Evolutionary conservation across 2,797 vertebrate species (phyloP), one percentile per base, ranked within the genome.

Genomic region (Dryobates pubescens): DNA sequence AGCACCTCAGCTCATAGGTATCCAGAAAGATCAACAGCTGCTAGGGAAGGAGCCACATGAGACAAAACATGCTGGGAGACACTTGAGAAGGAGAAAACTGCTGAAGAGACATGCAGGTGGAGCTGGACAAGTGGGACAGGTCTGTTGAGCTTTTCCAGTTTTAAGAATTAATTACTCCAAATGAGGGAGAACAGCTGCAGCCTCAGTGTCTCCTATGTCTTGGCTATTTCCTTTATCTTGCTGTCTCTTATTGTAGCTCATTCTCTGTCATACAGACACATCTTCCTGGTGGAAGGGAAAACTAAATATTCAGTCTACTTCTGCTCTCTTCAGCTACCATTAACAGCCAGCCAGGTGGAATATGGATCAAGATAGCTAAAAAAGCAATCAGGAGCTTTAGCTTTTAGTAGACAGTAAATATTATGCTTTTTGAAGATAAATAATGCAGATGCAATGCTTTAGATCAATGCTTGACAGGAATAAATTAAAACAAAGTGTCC

Each of bases 1-100:
- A 0, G 30, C 1, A 9, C 2, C n/a, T 49, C 1, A 0, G 58
- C 59, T 68, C 51, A 27, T 19, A 16, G 3, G 0, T 1, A 3
- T 2, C 13, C 18, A 29, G 61, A 23, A 9, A 30, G 16, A 71
- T 32, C 56, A 38, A 5, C 12, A 14, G 17, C 54, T 9, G 26
- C 19, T 38, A 22, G 14, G 53, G 24, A 69, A 41, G 67, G 53
- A 85, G 36, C n/a, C 27, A 23, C 3, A 1, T 0, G 16, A 47
- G 29, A 15, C 57, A 13, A 75, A 38, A 43, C 27, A 8, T 3
- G 2, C 53, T 4, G 3, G 61, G 43, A 75, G 51, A 72, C 27
- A 7, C 14, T 14, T 7, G 13, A 36, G 38, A 51, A 41, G 36
- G 18, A 12, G 62, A 47, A 54, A 57, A 43, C 29, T 69, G 23